Percentiles rank a stretch among this genome's conserved stretches.
Evolutionary conservation across 2,888 invertebrate species (phyloP).

Genomic region (Lasioglossum leucozonium): DNA sequence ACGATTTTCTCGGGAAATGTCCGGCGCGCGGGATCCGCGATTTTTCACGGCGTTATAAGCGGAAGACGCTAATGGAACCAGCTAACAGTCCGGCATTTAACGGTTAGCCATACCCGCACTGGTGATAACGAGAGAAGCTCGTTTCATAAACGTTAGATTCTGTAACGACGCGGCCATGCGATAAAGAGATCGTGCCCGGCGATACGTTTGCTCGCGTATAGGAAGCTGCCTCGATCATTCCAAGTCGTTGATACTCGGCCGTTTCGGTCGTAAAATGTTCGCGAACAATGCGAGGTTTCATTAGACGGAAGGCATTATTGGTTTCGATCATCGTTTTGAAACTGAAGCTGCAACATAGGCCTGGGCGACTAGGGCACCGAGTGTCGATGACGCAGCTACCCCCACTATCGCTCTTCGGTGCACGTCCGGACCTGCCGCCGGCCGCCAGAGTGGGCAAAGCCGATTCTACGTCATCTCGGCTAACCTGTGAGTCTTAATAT

Average conservation of each 20-base stretch:
- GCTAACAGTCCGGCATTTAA: not conserved
- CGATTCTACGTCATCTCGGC: too few species aligned
- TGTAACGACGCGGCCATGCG: not conserved
- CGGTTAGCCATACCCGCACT: not conserved
- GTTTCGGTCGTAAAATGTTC: not conserved
- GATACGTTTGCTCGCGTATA: not conserved
- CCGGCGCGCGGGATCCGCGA: not conserved
- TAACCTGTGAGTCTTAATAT: too few species aligned
- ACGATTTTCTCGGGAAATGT: not conserved
- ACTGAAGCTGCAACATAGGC: not conserved
- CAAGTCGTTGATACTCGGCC: not conserved
- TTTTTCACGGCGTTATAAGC: not conserved
- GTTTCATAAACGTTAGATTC: constrained; percentile 4
- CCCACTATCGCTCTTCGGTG: too few species aligned
- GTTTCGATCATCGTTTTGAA: not conserved
- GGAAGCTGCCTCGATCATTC: not conserved
- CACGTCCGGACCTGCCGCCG: too few species aligned
- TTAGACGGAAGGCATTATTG: not conserved
- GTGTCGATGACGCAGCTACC: too few species aligned
- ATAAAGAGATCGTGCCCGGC: constrained; percentile 16
- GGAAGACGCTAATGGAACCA: constrained; percentile 3
- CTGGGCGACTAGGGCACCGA: too few species aligned
- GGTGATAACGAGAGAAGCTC: constrained; percentile 11
- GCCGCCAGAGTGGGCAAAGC: too few species aligned
- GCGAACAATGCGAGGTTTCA: not conserved